Conservation (phyloP, 2,888 invertebrate species). For the Drosophila koepferae region DNA sequence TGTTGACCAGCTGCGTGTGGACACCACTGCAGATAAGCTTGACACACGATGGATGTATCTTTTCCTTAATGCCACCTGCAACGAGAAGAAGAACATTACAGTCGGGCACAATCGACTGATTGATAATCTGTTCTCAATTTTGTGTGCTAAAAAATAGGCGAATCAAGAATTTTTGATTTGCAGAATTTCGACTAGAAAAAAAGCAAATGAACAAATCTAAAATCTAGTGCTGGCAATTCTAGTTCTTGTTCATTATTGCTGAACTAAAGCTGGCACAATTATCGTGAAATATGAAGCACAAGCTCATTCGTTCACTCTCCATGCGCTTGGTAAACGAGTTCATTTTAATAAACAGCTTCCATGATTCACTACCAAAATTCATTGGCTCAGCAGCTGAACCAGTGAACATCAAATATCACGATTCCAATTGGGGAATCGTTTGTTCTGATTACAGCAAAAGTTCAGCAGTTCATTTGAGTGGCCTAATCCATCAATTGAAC, state of each 20-base stretch:
- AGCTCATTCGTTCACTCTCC: neutral
- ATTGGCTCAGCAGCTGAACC: neutral
- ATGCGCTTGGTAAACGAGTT: neutral
- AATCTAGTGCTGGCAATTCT: neutral
- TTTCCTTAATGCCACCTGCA: slow-evolving; percentile 88
- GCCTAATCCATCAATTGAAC: neutral
- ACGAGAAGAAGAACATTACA: too few species aligned
- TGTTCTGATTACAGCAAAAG: neutral
- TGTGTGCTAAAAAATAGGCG: too few species aligned
- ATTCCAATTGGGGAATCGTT: neutral
- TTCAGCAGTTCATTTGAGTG: neutral
- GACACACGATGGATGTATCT: slow-evolving; percentile 89
- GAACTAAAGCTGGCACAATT: neutral
- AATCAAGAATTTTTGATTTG: too few species aligned
- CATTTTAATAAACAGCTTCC: neutral
- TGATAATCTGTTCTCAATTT: too few species aligned
- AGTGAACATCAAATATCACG: neutral
- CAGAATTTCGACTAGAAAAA: too few species aligned
- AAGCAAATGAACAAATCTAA: neutral
- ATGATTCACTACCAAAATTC: neutral
- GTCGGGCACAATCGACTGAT: too few species aligned
- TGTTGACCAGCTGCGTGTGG: slow-evolving; percentile 92
- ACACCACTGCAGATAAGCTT: slow-evolving; percentile 93
- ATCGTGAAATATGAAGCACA: too few species aligned
- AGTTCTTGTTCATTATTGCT: neutral